These are phyloP conservation scores for Oryzias dopingdopingensis DNA, from an alignment of 2,797 vertebrate species.

Conservation along the genomic window DNA sequence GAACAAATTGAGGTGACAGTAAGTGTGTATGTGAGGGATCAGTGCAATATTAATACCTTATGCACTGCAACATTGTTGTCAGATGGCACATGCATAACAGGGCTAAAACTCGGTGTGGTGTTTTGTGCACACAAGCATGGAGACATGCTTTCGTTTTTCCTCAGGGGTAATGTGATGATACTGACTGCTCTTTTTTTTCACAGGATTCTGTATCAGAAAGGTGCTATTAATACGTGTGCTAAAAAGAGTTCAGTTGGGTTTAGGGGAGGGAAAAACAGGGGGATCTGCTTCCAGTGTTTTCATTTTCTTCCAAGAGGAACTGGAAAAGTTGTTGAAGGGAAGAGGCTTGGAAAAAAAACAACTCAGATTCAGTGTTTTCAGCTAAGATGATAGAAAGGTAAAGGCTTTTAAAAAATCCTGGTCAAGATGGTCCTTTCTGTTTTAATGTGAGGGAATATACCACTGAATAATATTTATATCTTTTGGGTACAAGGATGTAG, in stretches of 20 bases:
- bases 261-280: constrained; percentile 10
- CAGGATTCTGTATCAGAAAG: constrained; percentile 57
- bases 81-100: constrained; percentile 49
- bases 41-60: constrained; percentile 55
- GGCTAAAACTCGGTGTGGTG: constrained; percentile 37
- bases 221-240: constrained; percentile 65
- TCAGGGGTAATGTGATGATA: constrained; percentile 57
- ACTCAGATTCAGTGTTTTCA: too few species aligned
- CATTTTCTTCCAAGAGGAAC: constrained; percentile 26
- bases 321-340: constrained; percentile 35
- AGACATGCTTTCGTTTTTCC: constrained; percentile 56
- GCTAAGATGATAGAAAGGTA: constrained; percentile 20
- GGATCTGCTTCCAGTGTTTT: constrained; percentile 29
- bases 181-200: constrained; percentile 47
- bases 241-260: constrained; percentile 51
- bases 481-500: constrained; percentile 12
- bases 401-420: constrained; percentile 21
- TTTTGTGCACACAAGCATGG: constrained; percentile 59
- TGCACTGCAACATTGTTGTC: constrained; percentile 48
- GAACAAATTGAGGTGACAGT: constrained; percentile 55
- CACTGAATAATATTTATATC: constrained; percentile 13
- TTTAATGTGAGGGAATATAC: constrained; percentile 17
- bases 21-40: constrained; percentile 50
- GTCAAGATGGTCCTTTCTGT: not conserved
- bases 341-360: constrained; percentile 28